These are phyloP conservation scores for Bos indicus DNA, from an alignment of 2,113 vertebrate genomes.

Conservation along the genomic window DNA sequence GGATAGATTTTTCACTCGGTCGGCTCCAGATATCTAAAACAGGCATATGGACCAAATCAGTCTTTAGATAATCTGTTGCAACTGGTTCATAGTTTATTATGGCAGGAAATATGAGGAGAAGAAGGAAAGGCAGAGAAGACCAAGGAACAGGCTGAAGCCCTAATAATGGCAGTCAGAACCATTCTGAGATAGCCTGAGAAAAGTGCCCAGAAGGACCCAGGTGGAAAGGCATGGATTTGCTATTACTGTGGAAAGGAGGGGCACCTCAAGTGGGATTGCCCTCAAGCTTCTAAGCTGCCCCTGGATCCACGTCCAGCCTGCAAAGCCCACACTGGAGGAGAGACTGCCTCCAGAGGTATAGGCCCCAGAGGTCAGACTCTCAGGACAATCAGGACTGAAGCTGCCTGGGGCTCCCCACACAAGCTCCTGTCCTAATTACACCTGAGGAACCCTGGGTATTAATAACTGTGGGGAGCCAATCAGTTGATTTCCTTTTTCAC, in stretches of 20 bases:
- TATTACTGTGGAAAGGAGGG: background rate
- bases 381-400: background rate
- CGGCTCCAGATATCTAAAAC: background rate
- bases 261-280: background rate
- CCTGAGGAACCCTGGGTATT: background rate
- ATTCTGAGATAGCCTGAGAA: background rate
- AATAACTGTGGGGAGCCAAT: background rate
- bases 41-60: background rate
- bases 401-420: background rate
- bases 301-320: background rate
- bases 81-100: background rate
- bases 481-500: background rate
- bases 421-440: background rate
- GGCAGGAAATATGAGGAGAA: background rate
- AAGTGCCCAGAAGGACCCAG: background rate
- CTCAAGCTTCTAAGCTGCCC: background rate
- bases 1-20: background rate
- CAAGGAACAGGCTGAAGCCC: background rate
- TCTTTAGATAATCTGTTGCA: background rate
- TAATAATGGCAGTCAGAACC: background rate
- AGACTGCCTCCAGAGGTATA: background rate
- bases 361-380: background rate
- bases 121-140: background rate
- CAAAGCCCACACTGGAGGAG: background rate
- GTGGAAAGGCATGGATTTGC: background rate